Percentiles rank a stretch among this genome's conserved stretches.
Conservation (phyloP, 2,888 invertebrate genomes). For the Nebria salina region DNA sequence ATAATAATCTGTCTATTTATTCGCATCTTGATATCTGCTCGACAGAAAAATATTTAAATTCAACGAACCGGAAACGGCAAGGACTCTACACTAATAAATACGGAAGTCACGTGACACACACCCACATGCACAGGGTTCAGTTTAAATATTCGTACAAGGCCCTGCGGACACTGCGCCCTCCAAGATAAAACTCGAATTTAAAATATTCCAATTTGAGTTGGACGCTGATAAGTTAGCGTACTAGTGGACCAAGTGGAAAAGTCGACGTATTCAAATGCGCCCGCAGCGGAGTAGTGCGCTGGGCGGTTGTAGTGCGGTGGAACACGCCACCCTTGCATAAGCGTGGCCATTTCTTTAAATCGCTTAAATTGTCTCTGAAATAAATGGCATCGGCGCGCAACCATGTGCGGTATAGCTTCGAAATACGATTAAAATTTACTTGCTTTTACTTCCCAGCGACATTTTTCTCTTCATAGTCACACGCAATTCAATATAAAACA, state of each 20-base stretch:
- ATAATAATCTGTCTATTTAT: not conserved
- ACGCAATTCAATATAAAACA: not conserved
- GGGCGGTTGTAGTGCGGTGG: conserved; percentile 51
- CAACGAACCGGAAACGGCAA: conserved; percentile 5
- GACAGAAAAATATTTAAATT: conserved; percentile 5
- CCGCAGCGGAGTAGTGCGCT: conserved; percentile 47
- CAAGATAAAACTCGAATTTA: conserved; percentile 56
- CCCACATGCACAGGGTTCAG: conserved; percentile 8
- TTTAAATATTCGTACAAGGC: conserved; percentile 33
- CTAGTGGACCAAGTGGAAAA: conserved; percentile 46
- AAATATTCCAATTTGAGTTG: conserved; percentile 61
- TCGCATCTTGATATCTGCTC: conserved; percentile 6
- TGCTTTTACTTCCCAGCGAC: not conserved
- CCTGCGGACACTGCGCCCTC: conserved; percentile 40
- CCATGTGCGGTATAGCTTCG: conserved; percentile 49
- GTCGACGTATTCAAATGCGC: conserved; percentile 13
- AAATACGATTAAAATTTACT: conserved; percentile 16
- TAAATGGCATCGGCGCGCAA: conserved; percentile 58
- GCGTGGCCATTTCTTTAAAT: conserved; percentile 60
- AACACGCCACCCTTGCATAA: conserved; percentile 56
- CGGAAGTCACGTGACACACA: conserved; percentile 10
- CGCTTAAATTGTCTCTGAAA: conserved; percentile 61
- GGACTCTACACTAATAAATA: conserved; percentile 36
- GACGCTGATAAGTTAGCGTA: conserved; percentile 58
- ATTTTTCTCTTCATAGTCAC: not conserved